Evolutionary conservation across 1,140 invertebrate genomes (phyloP), one percentile per base, ranked within the genome.

Genomic region (Trypoxylus dichotomus): DNA sequence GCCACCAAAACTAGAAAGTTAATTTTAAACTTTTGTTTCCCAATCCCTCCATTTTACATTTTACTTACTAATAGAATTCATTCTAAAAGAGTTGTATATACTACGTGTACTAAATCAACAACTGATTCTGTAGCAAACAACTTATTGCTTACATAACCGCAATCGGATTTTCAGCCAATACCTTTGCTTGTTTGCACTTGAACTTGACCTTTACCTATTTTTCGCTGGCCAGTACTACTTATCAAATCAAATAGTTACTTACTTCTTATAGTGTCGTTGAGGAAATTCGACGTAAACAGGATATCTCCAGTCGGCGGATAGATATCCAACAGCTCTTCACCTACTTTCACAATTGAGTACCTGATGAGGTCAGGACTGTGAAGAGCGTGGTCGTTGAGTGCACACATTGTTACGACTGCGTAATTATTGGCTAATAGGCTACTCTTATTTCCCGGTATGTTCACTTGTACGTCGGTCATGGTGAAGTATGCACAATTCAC

Each of bases 391-490:
- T 76, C 74, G 27, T 60, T 76, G 25, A 68, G 32, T 1, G 75
- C 75, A 27, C 68, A 76, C 75, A 76, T 68, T 5, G 75, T 76
- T 21, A 32, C 54, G 27, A 76, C 13, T 2, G 75, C 54, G 47
- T 60, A 29, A 68, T 76, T 71, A n/a, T 41, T 68, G 13, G 75
- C 43, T 11, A 71, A 27, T 0, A 68, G 25, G 25, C 27, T 37
- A 13, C 58, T 68, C 43, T 42, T 76, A 43, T 76, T 71, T 41
- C 75, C 75, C 32, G 75, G 75, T 13, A 76, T 63, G 24, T 76
- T 68, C 75, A 76, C 32, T 41, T 68, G 43, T 7, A 76, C 58
- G 47, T 76, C 63, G 25, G 27, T 68, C 75, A 76, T 76, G 25
- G 75, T 41, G 41, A 76, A 76, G 25, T 76, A 76, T 10, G 75